A percentile compares a stretch with the other conserved stretches of the same genome.
Evolutionary conservation across 2,113 vertebrate genomes (phyloP).

Genomic region (Stegostoma tigrinum): DNA sequence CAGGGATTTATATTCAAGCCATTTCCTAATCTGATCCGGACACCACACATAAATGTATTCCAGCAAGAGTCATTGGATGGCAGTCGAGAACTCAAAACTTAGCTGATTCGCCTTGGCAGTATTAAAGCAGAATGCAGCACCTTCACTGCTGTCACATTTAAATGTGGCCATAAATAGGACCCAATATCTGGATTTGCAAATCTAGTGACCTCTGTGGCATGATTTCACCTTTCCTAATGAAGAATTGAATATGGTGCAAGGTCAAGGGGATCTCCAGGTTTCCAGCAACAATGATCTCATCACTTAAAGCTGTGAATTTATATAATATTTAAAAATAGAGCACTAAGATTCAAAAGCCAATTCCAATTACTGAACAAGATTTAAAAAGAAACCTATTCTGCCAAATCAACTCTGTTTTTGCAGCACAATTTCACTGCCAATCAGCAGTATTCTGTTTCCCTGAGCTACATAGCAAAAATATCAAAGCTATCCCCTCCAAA

Average conservation of each 20-base stretch:
- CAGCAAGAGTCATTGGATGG: background rate
- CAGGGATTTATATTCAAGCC: background rate
- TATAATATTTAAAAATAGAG: background rate
- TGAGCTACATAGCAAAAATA: background rate
- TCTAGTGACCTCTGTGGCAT: background rate
- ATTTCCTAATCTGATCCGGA: background rate
- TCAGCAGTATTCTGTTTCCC: background rate
- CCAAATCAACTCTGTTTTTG: background rate
- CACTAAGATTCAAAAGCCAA: background rate
- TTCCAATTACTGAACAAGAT: background rate
- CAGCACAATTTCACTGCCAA: background rate
- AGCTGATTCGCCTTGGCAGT: too few relatives aligned
- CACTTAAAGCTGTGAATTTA: background rate
- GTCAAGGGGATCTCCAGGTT: background rate
- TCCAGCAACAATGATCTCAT: background rate
- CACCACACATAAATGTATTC: background rate
- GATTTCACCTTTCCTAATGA: background rate
- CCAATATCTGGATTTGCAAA: background rate
- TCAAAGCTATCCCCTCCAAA: background rate
- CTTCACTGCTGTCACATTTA: background rate
- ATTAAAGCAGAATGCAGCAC: background rate
- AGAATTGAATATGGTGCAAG: background rate
- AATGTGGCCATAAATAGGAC: background rate
- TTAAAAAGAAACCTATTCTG: background rate
- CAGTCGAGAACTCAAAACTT: background rate